These are phyloP conservation scores for Desmophyllum pertusum DNA, from an alignment of 92 coral and sea anemone species.

Conservation along the genomic window DNA sequence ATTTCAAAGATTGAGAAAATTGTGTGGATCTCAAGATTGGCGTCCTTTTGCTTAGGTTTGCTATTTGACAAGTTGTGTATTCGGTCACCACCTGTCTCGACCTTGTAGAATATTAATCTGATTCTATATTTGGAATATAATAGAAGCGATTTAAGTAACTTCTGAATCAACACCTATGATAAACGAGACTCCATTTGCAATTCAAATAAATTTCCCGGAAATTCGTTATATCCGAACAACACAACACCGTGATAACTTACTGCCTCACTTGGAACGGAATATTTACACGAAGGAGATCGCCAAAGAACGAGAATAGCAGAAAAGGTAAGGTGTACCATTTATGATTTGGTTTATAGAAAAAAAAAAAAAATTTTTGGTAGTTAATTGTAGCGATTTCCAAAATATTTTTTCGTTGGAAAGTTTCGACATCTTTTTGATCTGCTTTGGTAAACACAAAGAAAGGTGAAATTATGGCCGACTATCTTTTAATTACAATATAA, in stretches of 20 bases:
- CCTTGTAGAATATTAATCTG: not conserved
- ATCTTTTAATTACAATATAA: no score
- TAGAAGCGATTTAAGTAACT: not conserved
- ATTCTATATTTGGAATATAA: not conserved
- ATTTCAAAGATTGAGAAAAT: no score
- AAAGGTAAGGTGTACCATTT: not conserved
- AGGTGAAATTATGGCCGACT: no score
- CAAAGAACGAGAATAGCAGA: not conserved
- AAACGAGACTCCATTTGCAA: not conserved
- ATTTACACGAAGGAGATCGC: not conserved
- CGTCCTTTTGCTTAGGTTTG: no score
- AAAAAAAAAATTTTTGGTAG: not conserved
- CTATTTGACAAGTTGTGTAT: no score
- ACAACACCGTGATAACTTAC: not conserved
- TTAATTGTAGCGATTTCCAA: not conserved
- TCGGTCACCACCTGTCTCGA: not conserved
- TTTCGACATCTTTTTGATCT: no score
- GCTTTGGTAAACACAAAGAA: no score
- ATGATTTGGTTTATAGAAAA: not conserved
- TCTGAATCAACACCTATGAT: not conserved
- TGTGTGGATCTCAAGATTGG: no score
- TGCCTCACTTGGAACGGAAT: no score
- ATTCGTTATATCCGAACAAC: constrained; percentile 5
- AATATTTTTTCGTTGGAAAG: not conserved
- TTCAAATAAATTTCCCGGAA: constrained; percentile 20